Evolutionary conservation across 23 tunicate genomes (phyloP), one percentile per base, ranked within the genome.

Genomic region (Corella eumyota): DNA sequence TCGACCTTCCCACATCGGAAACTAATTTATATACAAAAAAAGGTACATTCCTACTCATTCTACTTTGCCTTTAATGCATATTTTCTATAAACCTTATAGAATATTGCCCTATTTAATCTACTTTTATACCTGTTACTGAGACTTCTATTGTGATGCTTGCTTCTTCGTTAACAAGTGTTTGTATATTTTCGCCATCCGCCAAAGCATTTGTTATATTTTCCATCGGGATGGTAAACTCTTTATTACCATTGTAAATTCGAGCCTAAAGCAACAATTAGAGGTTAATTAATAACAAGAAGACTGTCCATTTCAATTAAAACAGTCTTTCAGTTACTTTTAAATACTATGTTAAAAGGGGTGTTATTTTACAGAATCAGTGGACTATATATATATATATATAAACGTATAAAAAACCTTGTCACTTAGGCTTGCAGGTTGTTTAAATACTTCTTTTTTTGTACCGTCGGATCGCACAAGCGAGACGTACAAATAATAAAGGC

Each of bases 401-500:
- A n/a, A n/a, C n/a, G 46, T 31, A 35, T 4, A 2, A 11, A 25
- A 11, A 3, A 60, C 45, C 45, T 45, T 60, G 22, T 2, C 5
- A 2, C 28, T 33, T 32, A 60, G 23, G 45, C 31, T 25, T 66
- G 1, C 21, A 38, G 71, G 71, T 0, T 38, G 20, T 26, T 47
- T 46, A 32, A 0, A 66, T 24, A 66, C 29, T 48, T 66, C 60
- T 27, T 27, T 32, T 22, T 45, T 22, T 49, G 19, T 40, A 19
- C 19, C 56, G 20, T 40, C 34, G 6, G 2, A 23, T 5, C 59
- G 36, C 11, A 21, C 30, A 17, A 66, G 71, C 0, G 6, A 28
- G 17, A 50, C 25, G 37, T 34, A 49, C 37, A 66, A 13, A 45
- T 37, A 66, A 40, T 49, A 66, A n/a, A 20, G 26, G 59, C 71